Base-by-base conservation (phyloP, 1,140 invertebrate genomes). In the Neodiprion lecontei region DNA sequence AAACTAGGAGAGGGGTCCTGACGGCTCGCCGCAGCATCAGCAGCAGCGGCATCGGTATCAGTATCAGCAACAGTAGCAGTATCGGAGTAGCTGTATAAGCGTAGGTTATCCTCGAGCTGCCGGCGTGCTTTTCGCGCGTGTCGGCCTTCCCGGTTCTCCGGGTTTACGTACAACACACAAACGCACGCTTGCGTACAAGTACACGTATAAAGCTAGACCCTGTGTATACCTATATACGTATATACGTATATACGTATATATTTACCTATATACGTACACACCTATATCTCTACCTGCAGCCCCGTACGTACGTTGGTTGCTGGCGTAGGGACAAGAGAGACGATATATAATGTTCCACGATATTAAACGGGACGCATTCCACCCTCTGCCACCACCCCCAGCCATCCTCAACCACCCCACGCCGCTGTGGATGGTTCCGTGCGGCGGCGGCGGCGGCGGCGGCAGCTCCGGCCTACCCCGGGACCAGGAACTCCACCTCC, bases 301-400 rank as follows among this genome's bases (percentile, higher is more conserved):
- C 48, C n/a, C 67, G 53, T 53, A 72, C 72, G 17, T 66, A 21
- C 61, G 23, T 3, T 8, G 14, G n/a, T 23, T 40, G 75, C 78
- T 78, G 80, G 79, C 79, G 77, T 81, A 84, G 83, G 83, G 82
- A 83, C 82, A 84, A 84, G 84, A 83, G 80, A 84, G 81, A 81
- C 87, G 85, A 88, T 88, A 88, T 88, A 87, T 88, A 88, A 88
- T 88, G 87, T 88, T 88, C 86, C 84, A 83, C 85, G 87, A 88
- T 88, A 89, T 89, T 88, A 88, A 89, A 89, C 86, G 86, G 86
- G 84, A 84, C 85, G 86, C 87, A 89, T 89, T 88, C 87, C 87
- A 88, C 82, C 53, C 53, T 61, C 11, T 61, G 53, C 53, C 53
- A 61, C 53, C 53, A 61, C 53, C 53, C 53, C 79, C 80, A 82